Conservation (phyloP, 2,888 invertebrate genomes). For the Malthinus seriepunctatus region DNA sequence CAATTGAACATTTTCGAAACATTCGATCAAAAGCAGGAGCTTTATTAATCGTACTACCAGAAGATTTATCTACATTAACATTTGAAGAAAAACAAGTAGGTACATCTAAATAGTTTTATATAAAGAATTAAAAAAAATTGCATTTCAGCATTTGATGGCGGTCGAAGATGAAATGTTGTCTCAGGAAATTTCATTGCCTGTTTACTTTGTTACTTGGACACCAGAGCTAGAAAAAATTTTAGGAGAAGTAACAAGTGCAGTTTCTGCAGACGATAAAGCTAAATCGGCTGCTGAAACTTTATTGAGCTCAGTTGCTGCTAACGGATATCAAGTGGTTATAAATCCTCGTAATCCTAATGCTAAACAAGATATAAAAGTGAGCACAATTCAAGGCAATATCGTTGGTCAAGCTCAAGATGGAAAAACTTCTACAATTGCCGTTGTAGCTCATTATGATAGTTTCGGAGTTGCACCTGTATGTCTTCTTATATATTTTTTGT, state of each 20-base stretch:
- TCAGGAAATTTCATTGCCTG: conserved; percentile 80
- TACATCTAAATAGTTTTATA: not conserved
- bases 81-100: conserved; percentile 72
- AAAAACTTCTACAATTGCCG: conserved; percentile 76
- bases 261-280: conserved; percentile 69
- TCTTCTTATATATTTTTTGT: conserved; percentile 31
- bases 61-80: conserved; percentile 66
- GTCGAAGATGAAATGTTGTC: conserved; percentile 82
- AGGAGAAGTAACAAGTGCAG: conserved; percentile 71
- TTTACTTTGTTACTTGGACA: conserved; percentile 84
- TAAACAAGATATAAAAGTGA: conserved; percentile 79
- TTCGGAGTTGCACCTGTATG: conserved; percentile 88
- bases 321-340: conserved; percentile 92
- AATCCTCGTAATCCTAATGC: conserved; percentile 71
- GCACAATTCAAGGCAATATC: conserved; percentile 85
- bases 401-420: conserved; percentile 71
- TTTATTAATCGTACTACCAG: conserved; percentile 80
- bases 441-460: conserved; percentile 94
- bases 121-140: not conserved
- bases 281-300: conserved; percentile 83
- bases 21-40: conserved; percentile 83
- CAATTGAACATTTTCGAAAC: conserved; percentile 75
- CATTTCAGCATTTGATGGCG: conserved; percentile 68
- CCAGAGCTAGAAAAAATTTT: conserved; percentile 75
- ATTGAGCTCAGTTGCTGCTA: conserved; percentile 85